These are phyloP conservation scores for Phoebastria nigripes DNA, from an alignment of 2,797 vertebrate genomes.

Conservation along the genomic window DNA sequence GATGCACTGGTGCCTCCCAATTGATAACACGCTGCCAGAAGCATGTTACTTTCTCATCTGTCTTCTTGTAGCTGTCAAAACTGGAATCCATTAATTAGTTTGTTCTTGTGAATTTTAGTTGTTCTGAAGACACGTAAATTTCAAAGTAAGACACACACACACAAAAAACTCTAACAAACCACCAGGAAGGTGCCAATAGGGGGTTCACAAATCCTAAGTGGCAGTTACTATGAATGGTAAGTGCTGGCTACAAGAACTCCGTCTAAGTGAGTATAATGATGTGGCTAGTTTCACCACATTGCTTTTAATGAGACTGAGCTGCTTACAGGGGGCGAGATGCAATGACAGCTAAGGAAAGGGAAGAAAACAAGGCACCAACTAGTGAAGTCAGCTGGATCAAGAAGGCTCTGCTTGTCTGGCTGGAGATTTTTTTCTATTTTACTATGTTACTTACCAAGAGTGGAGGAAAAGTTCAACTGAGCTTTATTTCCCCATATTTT, in stretches of 20 bases:
- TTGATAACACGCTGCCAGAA: constrained; percentile 85
- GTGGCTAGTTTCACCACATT: constrained; percentile 68
- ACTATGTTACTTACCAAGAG: not conserved
- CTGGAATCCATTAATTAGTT: constrained; percentile 92
- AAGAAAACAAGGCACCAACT: constrained; percentile 27
- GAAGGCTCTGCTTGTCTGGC: not conserved
- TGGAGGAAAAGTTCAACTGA: not conserved
- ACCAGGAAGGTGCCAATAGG: constrained; percentile 28
- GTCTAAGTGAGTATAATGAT: constrained; percentile 71
- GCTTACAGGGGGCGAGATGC: constrained; percentile 7
- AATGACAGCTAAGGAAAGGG: constrained; percentile 19
- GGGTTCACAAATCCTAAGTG: constrained; percentile 59
- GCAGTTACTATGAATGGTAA: constrained; percentile 46
- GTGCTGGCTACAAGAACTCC: constrained; percentile 51
- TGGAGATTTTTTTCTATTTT: not conserved
- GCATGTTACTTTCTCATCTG: constrained; percentile 85
- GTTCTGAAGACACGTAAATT: constrained; percentile 78
- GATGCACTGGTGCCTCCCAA: constrained; percentile 85
- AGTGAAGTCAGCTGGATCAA: constrained; percentile 47
- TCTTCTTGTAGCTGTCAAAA: constrained; percentile 94
- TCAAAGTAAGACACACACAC: constrained; percentile 63
- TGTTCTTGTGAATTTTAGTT: constrained; percentile 80
- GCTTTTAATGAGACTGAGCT: constrained; percentile 72
- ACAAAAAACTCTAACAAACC: not conserved
- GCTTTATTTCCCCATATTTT: constrained; percentile 31